Base-by-base conservation (phyloP, 2,888 invertebrate species). In the Tachina grossa region DNA sequence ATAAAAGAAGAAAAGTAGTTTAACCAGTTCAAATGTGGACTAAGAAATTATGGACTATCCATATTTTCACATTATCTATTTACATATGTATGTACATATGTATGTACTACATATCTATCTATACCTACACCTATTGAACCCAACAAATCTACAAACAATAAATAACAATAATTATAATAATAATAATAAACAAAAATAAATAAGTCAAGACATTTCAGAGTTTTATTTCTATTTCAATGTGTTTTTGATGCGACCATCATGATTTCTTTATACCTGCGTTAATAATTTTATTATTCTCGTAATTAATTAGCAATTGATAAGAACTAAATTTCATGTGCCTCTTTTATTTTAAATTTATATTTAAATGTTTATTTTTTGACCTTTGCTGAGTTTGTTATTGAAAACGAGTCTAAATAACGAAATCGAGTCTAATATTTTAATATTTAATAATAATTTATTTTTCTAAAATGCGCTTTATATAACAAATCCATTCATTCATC, bases 291-390 rank as follows among this genome's bases (percentile, higher is more conserved):
- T 39, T 51, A 51, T 74, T 49, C 65, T 55, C 9, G 55, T 53
- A 43, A 71, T 51, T 51, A 59, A 43, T 57, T 53, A 63, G 55
- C 43, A 65, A 47, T 71, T 79, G 71, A 79, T 71, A 79, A 79
- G 63, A 45, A 10, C 22, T 51, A 16, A 31, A 68, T 51, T 31
- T 43, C 19, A 31, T 31, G 31, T 31, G 6, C 6, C 31, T 39
- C 9, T 10, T 51, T 69, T 45, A 11, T 45, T 47, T 45, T 49
- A n/a, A 72, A 59, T 59, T 59, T 65, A n/a, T n/a, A 16, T 53
- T 53, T 55, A 22, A 22, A 31, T 39, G 6, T 19, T 61, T 51
- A 49, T 9, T 39, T 47, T 59, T 72, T 49, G 9, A 45, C 10
- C n/a, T 31, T 49, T 59, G 16, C 47, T 49, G 19, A 39, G 16